These are phyloP conservation scores for Gulo gulo DNA, from an alignment of 2,113 vertebrate genomes.

Conservation along the genomic window DNA sequence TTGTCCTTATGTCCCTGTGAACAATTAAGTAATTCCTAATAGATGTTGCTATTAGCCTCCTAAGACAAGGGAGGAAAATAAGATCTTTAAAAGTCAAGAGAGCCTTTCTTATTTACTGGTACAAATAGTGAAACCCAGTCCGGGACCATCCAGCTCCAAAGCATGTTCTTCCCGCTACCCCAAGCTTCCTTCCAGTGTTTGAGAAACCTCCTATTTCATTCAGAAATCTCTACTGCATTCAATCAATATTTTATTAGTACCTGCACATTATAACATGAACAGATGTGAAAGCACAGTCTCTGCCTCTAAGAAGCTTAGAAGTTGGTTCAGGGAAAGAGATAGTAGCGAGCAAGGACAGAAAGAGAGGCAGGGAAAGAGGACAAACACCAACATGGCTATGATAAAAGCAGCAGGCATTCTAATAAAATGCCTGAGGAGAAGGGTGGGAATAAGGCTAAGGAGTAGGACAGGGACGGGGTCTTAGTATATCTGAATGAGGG, in stretches of 20 bases:
- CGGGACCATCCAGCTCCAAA: background rate
- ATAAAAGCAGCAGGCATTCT: background rate
- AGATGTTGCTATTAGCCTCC: background rate
- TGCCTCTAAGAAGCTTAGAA: background rate
- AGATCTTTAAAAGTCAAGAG: background rate
- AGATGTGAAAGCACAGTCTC: background rate
- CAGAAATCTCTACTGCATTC: slow-evolving; percentile 4
- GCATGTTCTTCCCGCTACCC: background rate
- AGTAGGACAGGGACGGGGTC: background rate
- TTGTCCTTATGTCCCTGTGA: background rate
- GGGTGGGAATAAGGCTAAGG: background rate
- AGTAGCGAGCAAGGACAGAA: background rate
- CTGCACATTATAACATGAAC: background rate
- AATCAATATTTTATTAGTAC: background rate
- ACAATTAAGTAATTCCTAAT: background rate
- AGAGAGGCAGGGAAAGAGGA: background rate
- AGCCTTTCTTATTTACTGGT: background rate
- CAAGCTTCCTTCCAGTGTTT: slow-evolving; percentile 23
- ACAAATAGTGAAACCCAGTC: background rate
- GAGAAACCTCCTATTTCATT: slow-evolving; percentile 16
- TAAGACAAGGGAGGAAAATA: background rate
- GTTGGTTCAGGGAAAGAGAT: background rate
- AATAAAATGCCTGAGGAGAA: background rate
- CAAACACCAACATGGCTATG: too few relatives aligned
- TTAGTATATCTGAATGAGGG: background rate